Evolutionary conservation across 2,113 vertebrate genomes (phyloP).

Genomic region (Phaethon lepturus): DNA sequence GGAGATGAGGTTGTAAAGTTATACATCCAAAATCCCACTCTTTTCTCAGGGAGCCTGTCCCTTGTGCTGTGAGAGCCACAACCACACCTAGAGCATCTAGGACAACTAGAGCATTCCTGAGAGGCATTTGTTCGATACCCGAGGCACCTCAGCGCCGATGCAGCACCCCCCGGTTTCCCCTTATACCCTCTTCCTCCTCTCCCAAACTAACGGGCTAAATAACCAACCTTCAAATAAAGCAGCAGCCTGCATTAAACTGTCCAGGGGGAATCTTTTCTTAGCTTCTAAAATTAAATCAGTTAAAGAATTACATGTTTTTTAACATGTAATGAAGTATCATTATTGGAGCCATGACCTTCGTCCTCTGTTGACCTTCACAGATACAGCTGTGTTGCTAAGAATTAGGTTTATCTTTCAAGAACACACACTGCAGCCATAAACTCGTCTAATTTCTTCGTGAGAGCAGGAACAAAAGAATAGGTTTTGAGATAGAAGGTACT

Average conservation of each 20-base stretch:
- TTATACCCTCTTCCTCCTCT: not conserved
- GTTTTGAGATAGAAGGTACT: not conserved
- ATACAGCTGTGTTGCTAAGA: not conserved
- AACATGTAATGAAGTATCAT: not conserved
- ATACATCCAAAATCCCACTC: not conserved
- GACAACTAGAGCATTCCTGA: not conserved
- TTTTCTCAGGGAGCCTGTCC: not conserved
- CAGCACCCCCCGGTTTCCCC: not conserved
- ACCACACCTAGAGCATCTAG: not conserved
- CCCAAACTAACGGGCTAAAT: not conserved
- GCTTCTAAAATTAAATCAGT: not conserved
- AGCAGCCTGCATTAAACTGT: not conserved
- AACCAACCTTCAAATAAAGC: not conserved
- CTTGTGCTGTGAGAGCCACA: not conserved
- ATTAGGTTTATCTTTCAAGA: constrained; percentile 16
- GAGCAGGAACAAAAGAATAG: not conserved
- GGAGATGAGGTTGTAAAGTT: not conserved
- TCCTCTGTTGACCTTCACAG: constrained; percentile 8
- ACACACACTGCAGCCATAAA: not conserved
- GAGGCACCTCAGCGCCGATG: fast-evolving
- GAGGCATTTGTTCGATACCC: fast-evolving
- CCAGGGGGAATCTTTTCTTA: not conserved
- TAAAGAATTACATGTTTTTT: not conserved
- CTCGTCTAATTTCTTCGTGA: not conserved
- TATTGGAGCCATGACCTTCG: not conserved